Percentiles rank a stretch among this genome's conserved stretches.
phyloP scores from a whole-genome alignment of 2,797 vertebrate species.

The Pterois miles region DNA sequence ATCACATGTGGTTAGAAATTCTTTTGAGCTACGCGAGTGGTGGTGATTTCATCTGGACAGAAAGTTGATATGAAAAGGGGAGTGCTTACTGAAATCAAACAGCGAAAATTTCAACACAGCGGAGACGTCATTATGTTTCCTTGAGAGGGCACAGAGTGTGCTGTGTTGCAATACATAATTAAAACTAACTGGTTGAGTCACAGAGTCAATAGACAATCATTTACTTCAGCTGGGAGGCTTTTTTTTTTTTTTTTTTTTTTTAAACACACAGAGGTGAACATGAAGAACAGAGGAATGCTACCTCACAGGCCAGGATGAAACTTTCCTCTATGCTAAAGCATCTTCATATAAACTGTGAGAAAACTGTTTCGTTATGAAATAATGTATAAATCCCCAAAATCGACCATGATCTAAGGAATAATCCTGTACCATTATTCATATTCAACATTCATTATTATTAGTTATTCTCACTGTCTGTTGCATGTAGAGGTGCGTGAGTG shows the following conservation, averaged over 20 bases:
- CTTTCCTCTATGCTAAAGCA: not conserved
- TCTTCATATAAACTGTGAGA: not conserved
- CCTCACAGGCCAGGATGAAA: constrained; percentile 28
- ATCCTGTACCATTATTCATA: no score
- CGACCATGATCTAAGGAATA: no score
- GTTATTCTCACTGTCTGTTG: no score
- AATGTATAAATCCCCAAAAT: no score
- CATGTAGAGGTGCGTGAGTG: no score
- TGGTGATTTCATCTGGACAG: constrained; percentile 35
- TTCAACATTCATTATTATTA: no score
- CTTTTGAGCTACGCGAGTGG: not conserved
- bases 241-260: constrained; percentile 13
- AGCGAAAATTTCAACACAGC: constrained; percentile 15
- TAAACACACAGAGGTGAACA: constrained; percentile 1
- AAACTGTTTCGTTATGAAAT: not conserved
- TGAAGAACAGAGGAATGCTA: constrained; percentile 45
- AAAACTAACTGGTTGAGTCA: constrained; percentile 30
- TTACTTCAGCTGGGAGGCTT: constrained; percentile 27
- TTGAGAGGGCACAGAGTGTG: constrained; percentile 32
- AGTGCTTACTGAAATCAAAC: constrained; percentile 40
- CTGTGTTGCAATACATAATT: constrained; percentile 57
- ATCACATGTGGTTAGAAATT: constrained; percentile 40
- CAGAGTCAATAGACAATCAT: constrained; percentile 35
- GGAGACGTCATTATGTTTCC: constrained; percentile 24
- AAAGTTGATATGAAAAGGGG: constrained; percentile 36